phyloP scores from a whole-genome alignment of 2,888 invertebrate species.

The Liopterus haemorrhoidalis region DNA sequence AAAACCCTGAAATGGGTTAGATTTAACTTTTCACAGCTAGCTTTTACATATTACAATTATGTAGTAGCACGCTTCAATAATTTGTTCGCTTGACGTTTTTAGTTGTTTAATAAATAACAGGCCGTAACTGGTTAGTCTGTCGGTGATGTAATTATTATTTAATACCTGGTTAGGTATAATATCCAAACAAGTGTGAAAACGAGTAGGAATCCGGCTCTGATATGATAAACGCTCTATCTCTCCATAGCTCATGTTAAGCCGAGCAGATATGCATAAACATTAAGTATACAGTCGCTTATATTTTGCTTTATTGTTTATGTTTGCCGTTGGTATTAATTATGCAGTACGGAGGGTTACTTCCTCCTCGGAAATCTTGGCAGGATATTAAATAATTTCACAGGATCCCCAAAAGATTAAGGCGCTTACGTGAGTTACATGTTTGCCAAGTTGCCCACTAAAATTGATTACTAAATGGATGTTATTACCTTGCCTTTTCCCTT shows the following conservation, averaged over 20 bases:
- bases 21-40: too few relatives aligned
- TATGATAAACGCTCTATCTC: slow-evolving; percentile 20
- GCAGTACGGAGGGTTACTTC: slow-evolving; percentile 16
- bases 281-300: slow-evolving; percentile 24
- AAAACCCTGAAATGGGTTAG: too few relatives aligned
- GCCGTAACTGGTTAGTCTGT: too few relatives aligned
- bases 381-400: slow-evolving; percentile 23
- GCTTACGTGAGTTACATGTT: slow-evolving; percentile 24
- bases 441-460: slow-evolving; percentile 24
- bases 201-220: slow-evolving; percentile 11
- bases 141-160: too few relatives aligned
- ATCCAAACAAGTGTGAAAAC: too few relatives aligned
- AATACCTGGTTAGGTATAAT: too few relatives aligned
- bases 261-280: slow-evolving; percentile 22
- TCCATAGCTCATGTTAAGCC: slow-evolving; percentile 11
- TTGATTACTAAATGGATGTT: slow-evolving; percentile 25
- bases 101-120: too few relatives aligned
- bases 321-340: slow-evolving; percentile 26
- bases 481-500: too few relatives aligned
- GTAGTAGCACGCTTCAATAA: too few relatives aligned
- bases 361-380: slow-evolving; percentile 17
- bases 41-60: too few relatives aligned
- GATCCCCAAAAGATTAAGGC: slow-evolving; percentile 24
- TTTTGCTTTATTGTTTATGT: slow-evolving; percentile 28
- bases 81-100: too few relatives aligned